Evolutionary conservation across 2,113 vertebrate genomes (phyloP).

Genomic region (Pterocles gutturalis): DNA sequence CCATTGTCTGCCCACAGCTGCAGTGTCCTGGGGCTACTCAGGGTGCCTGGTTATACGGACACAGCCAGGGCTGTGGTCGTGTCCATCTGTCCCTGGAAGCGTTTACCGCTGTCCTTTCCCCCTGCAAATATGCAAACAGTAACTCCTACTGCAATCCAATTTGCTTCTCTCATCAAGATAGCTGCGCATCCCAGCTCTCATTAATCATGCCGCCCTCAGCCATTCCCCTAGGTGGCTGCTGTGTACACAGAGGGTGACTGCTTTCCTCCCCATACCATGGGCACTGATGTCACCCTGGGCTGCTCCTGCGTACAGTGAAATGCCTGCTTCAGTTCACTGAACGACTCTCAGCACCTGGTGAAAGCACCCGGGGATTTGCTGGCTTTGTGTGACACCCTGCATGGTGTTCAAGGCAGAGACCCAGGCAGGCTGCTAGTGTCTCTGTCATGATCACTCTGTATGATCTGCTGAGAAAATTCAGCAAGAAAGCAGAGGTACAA

Average conservation of each 20-base stretch:
- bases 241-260: neutral
- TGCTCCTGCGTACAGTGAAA: rapidly evolving
- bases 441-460: neutral
- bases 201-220: neutral
- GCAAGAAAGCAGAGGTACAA: neutral
- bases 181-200: neutral
- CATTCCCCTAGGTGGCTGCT: rapidly evolving
- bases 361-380: neutral
- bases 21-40: neutral
- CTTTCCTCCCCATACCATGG: neutral
- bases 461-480: neutral
- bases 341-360: neutral
- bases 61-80: rapidly evolving
- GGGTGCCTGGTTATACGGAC: neutral
- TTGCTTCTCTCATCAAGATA: neutral
- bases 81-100: neutral
- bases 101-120: neutral
- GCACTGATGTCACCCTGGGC: neutral
- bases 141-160: neutral
- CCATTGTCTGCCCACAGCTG: neutral
- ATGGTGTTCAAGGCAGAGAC: neutral
- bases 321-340: neutral
- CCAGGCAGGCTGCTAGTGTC: neutral
- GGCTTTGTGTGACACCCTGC: neutral
- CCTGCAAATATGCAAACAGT: neutral